Base-by-base conservation (phyloP, 2,113 vertebrate genomes). In the Petaurus breviceps region DNA sequence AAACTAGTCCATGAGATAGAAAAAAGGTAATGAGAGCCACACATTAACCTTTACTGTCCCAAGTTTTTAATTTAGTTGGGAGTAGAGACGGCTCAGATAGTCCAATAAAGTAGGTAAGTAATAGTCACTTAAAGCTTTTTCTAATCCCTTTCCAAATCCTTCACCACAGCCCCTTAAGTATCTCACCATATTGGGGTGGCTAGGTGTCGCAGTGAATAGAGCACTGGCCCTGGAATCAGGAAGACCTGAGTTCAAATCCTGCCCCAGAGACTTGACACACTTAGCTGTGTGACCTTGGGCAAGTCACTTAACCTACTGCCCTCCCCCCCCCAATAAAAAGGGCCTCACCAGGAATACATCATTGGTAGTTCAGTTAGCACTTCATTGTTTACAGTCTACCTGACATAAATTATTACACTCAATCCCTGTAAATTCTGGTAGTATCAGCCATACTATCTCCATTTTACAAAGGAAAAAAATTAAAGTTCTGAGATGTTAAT, bases 1-100 rank as follows among this genome's bases (percentile, higher is more conserved):
- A 37, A 7, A 53, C 23, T 11, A 91, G 50, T 51, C 54, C 92
- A 26, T 77, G 24, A 94, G 31, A 49, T 46, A 1, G 11, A 43
- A 61, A 43, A 28, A 95, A 24, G 11, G 31, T 3, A 94, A 26
- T 51, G 23, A 43, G 4, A 31, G 12, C 31, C 23, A 54, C 54
- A 95, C 84, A 61, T 93, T n/a, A n/a, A n/a, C 51, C 92, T 55
- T 94, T 92, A 95, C 53, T 68, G 49, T 11, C 50, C 37, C 51
- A 89, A 55, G 14, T 5, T 94, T 68, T 61, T 0, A 93, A 90
- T 61, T 93, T 26, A 61, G 28, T 68, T 96, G 1, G 31, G n/a
- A 68, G 3, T 23, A 61, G 25, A 68, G 11, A 37, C 53, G 90
- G 43, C 12, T 94, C 25, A 53, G n/a, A 31, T 51, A 43, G 96